Percentiles rank a stretch among this genome's conserved stretches.
Conservation (phyloP, 2,113 vertebrate species). For the Microcebus griseorufus region DNA sequence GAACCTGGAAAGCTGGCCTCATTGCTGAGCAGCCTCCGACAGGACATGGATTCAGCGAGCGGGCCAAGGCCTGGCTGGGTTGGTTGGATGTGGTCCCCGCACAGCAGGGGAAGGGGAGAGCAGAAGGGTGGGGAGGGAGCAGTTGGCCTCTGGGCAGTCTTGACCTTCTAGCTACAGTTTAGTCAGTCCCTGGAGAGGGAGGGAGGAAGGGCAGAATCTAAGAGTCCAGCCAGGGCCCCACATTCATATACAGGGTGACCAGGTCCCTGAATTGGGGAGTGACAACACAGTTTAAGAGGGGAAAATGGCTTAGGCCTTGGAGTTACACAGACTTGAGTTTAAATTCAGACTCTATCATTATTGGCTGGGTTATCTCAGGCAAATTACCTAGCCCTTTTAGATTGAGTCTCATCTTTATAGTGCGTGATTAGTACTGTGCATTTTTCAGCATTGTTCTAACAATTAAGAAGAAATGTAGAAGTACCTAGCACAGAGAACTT, state of each 20-base stretch:
- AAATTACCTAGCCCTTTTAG: not conserved
- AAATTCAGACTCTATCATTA: not conserved
- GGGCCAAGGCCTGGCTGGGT: not conserved
- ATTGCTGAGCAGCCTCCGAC: not conserved
- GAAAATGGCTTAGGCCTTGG: not conserved
- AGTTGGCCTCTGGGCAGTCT: not conserved
- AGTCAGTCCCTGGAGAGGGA: not conserved
- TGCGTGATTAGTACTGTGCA: not conserved
- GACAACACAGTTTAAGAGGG: not conserved
- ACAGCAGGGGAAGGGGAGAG: not conserved
- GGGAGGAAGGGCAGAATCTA: not conserved
- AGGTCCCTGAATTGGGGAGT: not conserved
- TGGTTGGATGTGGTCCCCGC: not conserved
- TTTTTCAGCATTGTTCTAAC: not conserved
- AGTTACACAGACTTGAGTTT: not conserved
- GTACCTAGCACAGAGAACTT: not conserved
- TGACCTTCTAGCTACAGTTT: not conserved
- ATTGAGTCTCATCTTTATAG: not conserved
- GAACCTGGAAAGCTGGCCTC: not conserved
- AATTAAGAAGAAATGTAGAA: not conserved
- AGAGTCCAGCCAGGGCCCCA: not conserved
- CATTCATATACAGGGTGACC: not conserved
- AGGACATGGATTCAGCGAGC: not conserved
- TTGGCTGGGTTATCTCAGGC: not conserved
- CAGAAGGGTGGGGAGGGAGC: not conserved